Evolutionary conservation across 2,113 vertebrate species (phyloP).

Genomic region (Oriolus oriolus): DNA sequence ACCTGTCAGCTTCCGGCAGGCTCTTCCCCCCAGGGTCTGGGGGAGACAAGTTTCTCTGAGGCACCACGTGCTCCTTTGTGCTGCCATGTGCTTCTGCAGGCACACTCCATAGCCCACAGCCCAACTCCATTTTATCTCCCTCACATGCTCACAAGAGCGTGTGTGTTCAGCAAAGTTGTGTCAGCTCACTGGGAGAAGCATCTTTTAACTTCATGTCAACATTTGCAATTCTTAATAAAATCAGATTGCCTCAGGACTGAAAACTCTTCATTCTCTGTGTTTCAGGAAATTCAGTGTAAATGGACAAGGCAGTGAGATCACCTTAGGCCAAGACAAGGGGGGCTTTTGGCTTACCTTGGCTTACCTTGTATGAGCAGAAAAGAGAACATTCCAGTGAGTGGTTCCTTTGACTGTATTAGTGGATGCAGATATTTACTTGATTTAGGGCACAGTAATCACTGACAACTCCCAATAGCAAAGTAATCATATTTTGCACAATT

Average conservation of each 20-base stretch:
- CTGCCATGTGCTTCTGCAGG: no score
- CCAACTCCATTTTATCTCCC: no score
- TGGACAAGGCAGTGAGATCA: background rate
- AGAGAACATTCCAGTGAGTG: background rate
- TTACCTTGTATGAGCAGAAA: background rate
- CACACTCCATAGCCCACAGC: no score
- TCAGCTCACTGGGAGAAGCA: background rate
- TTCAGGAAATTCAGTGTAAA: background rate
- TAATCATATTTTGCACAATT: background rate
- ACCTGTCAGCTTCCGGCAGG: no score
- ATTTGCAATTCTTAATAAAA: constrained; percentile 20
- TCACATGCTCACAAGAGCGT: background rate
- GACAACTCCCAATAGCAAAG: background rate
- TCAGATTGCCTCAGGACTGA: background rate
- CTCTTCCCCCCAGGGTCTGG: no score
- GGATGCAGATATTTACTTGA: background rate
- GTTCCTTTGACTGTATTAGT: background rate
- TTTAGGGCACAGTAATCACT: background rate
- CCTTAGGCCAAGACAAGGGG: background rate
- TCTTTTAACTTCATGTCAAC: background rate
- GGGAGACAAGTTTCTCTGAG: no score
- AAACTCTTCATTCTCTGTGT: background rate
- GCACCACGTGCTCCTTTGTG: no score
- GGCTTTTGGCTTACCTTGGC: background rate
- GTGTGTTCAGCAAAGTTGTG: background rate